Evolutionary conservation across 2,888 invertebrate genomes (phyloP), one percentile per base, ranked within the genome.

Genomic region (Hydriomena furcata): DNA sequence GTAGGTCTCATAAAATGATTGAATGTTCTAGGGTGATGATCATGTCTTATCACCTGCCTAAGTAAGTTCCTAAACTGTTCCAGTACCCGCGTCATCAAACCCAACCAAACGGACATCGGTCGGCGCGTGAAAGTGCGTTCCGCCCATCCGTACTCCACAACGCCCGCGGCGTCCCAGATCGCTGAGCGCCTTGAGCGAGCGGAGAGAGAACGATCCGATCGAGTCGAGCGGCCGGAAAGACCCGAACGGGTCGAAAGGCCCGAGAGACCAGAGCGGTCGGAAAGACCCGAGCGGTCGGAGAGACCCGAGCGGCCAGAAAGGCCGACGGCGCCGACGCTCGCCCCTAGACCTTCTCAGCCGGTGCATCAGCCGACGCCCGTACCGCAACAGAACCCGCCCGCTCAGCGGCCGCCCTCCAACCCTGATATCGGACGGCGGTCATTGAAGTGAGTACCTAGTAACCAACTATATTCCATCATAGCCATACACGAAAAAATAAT

Each of bases 1-100:
- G n/a, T n/a, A n/a, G n/a, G n/a, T n/a, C n/a, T n/a, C n/a, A n/a
- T n/a, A n/a, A n/a, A n/a, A n/a, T n/a, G n/a, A 4, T 17, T 17
- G 2, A 17, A 17, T 3, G 17, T 3, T 17, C 17, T 17, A 17
- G 17, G 2, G 17, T 2, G 17, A 1, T 5, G 4, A 31, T 13
- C 31, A 11, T 13, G 31, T 13, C n/a, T 11, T 7, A n/a, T 17
- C 17, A 20, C 7, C 1, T 8, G 38, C 8, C 42, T 37, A 4
- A 36, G 27, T 27, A 13, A 32, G 23, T 55, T 36, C 2, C 11
- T 17, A 53, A 48, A 41, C 43, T 56, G 47, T 92, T 92, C 42
- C 91, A 97, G 97, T 91, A 96, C 97, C 73, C 94, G 97, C 82
- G 98, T 97, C 83, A 98, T 98, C 79, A 97, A 98, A 87, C 95